phyloP scores from a whole-genome alignment of 2,113 vertebrate genomes.

The Chitala chitala region DNA sequence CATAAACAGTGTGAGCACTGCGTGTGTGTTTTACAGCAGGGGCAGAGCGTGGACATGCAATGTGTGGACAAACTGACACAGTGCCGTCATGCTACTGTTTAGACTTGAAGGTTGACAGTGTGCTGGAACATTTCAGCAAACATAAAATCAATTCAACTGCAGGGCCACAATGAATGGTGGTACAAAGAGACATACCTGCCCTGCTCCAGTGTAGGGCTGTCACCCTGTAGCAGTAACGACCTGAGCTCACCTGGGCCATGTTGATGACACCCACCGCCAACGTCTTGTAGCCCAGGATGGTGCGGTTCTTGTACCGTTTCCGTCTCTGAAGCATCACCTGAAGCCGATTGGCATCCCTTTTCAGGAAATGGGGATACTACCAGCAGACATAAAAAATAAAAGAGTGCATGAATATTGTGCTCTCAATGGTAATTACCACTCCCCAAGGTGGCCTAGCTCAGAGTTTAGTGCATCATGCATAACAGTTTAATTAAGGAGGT shows the following conservation, averaged over 20 bases:
- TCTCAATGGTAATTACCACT: no score
- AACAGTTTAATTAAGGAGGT: no score
- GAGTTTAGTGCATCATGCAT: no score
- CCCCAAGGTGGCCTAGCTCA: no score
- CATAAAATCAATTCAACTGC: no score
- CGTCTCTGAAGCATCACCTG: slow-evolving; percentile 72
- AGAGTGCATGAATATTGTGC: not conserved
- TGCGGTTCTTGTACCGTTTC: slow-evolving; percentile 72
- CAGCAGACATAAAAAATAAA: not conserved
- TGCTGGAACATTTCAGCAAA: no score
- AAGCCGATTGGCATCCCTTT: slow-evolving; percentile 67
- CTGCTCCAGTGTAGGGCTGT: no score
- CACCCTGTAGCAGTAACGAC: not conserved
- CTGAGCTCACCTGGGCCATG: slow-evolving; percentile 62
- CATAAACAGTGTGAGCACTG: not conserved
- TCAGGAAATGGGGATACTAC: slow-evolving; percentile 70
- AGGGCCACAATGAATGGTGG: no score
- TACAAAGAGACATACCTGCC: no score
- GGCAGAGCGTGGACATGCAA: not conserved
- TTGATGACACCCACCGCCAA: slow-evolving; percentile 67
- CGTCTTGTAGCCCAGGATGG: slow-evolving; percentile 71
- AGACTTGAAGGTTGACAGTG: not conserved
- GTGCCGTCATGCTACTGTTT: not conserved
- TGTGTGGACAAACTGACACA: not conserved
- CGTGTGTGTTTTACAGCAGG: not conserved